Evolutionary conservation across 1,140 invertebrate species (phyloP).

Genomic region (Hyposmocoma kahamanoa): DNA sequence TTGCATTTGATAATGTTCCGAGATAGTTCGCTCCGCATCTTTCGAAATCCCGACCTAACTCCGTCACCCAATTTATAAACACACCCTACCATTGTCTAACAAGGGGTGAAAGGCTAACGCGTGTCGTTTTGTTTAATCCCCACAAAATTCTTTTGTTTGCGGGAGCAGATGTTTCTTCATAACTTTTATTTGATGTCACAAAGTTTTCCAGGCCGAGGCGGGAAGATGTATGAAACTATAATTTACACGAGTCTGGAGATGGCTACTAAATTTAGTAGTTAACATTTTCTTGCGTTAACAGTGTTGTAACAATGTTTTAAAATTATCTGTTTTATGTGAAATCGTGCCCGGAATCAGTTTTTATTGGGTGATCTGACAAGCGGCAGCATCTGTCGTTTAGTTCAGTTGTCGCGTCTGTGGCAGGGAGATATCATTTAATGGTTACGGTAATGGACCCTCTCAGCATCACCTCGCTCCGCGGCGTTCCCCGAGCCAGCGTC

Average conservation of each 20-base stretch:
- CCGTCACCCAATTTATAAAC: neutral
- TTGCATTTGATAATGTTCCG: slow-evolving; percentile 10
- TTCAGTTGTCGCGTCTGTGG: slow-evolving; percentile 21
- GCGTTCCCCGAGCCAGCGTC: neutral
- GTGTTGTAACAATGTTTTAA: too few relatives aligned
- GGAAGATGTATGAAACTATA: too few relatives aligned
- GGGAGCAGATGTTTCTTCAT: neutral
- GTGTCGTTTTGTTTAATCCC: slow-evolving; percentile 1
- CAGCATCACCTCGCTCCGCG: slow-evolving; percentile 16
- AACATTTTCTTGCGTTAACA: too few relatives aligned
- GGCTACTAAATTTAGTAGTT: too few relatives aligned
- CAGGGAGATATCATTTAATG: slow-evolving; percentile 24
- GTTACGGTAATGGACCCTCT: slow-evolving; percentile 34
- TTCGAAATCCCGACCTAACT: neutral
- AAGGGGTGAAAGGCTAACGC: neutral
- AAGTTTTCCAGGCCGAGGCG: too few relatives aligned
- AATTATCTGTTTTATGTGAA: neutral
- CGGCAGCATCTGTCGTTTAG: slow-evolving; percentile 23
- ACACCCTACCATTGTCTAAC: slow-evolving; percentile 1
- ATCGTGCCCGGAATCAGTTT: slow-evolving; percentile 13
- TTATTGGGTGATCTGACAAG: slow-evolving; percentile 19
- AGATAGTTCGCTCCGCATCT: neutral
- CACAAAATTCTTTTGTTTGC: slow-evolving; percentile 1
- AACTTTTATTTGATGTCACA: neutral
- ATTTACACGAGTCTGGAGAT: too few relatives aligned